These are phyloP conservation scores for Gisinianus flammeolus DNA, from an alignment of 2,888 invertebrate genomes.

Conservation along the genomic window DNA sequence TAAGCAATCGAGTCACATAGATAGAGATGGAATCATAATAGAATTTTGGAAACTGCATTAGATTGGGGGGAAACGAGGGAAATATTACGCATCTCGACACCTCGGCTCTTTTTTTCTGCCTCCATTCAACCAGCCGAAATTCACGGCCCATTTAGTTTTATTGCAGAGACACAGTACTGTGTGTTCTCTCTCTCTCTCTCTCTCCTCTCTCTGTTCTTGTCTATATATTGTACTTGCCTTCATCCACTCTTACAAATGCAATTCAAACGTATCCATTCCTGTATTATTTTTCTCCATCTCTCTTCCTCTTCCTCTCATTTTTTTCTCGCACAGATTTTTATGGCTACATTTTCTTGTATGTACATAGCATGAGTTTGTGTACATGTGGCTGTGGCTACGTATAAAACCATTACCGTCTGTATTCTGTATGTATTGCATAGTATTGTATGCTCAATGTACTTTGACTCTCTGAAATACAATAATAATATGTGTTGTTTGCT, in stretches of 20 bases:
- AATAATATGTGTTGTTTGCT: no score
- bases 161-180: neutral
- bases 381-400: no score
- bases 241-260: neutral
- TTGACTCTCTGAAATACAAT: no score
- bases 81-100: slow-evolving; percentile 26
- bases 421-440: no score
- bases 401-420: no score
- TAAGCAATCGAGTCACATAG: no score
- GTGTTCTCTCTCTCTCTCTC: neutral
- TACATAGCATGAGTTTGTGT: no score
- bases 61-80: neutral
- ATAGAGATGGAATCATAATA: no score
- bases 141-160: slow-evolving; percentile 35
- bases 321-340: no score
- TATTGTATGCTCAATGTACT: no score
- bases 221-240: neutral
- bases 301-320: neutral
- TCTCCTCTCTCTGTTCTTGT: neutral
- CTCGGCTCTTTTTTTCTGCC: slow-evolving; percentile 2
- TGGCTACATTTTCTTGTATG: no score
- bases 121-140: slow-evolving; percentile 21
- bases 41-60: slow-evolving; percentile 5
- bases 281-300: neutral
- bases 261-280: neutral